Evolutionary conservation across 2,797 vertebrate species (phyloP).

Genomic region (Gouania willdenowi): DNA sequence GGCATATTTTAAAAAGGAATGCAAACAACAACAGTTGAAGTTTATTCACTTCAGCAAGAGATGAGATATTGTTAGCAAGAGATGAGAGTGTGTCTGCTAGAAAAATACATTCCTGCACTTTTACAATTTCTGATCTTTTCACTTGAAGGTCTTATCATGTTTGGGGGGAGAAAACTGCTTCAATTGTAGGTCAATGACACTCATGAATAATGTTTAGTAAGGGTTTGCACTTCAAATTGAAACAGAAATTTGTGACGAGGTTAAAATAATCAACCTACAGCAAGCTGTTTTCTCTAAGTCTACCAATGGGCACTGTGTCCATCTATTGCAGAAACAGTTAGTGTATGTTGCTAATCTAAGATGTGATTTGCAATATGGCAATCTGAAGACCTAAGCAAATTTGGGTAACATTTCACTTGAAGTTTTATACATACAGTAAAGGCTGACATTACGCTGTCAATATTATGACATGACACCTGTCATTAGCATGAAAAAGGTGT

Average conservation of each 20-base stretch:
- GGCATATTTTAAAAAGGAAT: slow-evolving; percentile 26
- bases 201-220: slow-evolving; percentile 7
- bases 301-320: slow-evolving; percentile 44
- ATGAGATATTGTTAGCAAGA: slow-evolving; percentile 37
- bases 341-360: too few relatives aligned
- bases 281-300: slow-evolving; percentile 30
- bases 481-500: too few relatives aligned
- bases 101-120: slow-evolving; percentile 10
- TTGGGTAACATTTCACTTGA: too few relatives aligned
- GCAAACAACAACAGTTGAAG: slow-evolving; percentile 30
- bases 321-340: slow-evolving; percentile 59
- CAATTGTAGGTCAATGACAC: slow-evolving; percentile 23
- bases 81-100: slow-evolving; percentile 35
- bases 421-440: too few relatives aligned
- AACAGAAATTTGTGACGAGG: slow-evolving; percentile 9
- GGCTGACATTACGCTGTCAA: too few relatives aligned
- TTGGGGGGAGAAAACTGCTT: slow-evolving; percentile 20
- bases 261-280: slow-evolving; percentile 4
- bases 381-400: too few relatives aligned
- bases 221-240: slow-evolving; percentile 2
- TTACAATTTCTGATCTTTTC: slow-evolving; percentile 29
- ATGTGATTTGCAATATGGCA: too few relatives aligned
- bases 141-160: slow-evolving; percentile 20
- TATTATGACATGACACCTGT: too few relatives aligned
- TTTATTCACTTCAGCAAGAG: slow-evolving; percentile 47